Evolutionary conservation across 2,888 invertebrate genomes (phyloP), one percentile per base, ranked within the genome.

Genomic region (Agrypnus murinus): DNA sequence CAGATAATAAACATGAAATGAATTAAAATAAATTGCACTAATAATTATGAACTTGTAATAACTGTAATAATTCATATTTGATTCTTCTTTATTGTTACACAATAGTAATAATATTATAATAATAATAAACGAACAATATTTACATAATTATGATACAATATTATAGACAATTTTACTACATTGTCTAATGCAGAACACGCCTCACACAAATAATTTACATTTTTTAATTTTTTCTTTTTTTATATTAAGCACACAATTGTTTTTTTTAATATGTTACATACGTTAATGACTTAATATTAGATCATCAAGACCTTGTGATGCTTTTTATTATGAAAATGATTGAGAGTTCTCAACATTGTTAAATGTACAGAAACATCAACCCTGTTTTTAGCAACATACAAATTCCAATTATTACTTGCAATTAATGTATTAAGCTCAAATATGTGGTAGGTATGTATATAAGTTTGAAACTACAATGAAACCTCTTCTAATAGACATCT

Each of bases 171-270:
- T 69, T 59, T 45, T 43, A 59, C 69, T 65, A 64, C 38, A 45
- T 69, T 65, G 64, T 65, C 69, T 69, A 59, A 43, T 15, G 55
- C 50, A 69, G 17, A 69, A 69, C 63, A 69, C 65, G 53, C 65
- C 50, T 50, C 69, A 69, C 69, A 69, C 69, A 69, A 66, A 69
- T 63, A 57, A 65, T 59, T 65, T 65, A 65, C 59, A 65, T 50
- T 48, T 62, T 59, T 65, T 65, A 65, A 50, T 59, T 50, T 48
- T 62, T 65, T 66, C 19, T 43, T 62, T 25, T 25, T 25, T 65
- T 66, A 40, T 38, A 50, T 65, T 69, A 69, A 69, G 69, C 69
- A 65, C 59, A 60, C 62, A 57, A 45, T 68, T 57, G n/a, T 40
- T 58, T 15, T n/a, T 43, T 60, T 60, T 60, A 60, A 25, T 40